A percentile compares a stretch with the other conserved stretches of the same genome.
Conservation (phyloP, 92 coral and sea anemone species). For the Heliopora coerulea region DNA sequence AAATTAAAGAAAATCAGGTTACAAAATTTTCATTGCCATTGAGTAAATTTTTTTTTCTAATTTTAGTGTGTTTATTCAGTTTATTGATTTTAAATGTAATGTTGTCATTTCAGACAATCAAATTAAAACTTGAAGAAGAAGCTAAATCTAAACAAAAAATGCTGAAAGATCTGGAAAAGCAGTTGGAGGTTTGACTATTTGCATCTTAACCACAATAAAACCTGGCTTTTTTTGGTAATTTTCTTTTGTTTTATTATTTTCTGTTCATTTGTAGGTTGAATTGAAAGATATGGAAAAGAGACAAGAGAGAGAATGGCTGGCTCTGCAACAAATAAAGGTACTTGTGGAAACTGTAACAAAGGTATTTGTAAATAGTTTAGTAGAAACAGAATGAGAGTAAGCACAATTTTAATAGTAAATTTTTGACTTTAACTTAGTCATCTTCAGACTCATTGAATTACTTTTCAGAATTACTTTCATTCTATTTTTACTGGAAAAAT, state of each 20-base stretch:
- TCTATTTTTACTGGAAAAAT: too few species aligned
- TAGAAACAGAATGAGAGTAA: too few species aligned
- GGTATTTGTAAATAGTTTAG: too few species aligned
- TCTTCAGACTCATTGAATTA: too few species aligned
- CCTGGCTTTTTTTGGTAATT: too few species aligned
- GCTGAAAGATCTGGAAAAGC: conserved; percentile 14
- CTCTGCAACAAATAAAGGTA: conserved; percentile 64
- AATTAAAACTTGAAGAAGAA: conserved; percentile 22
- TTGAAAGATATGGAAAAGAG: conserved; percentile 71
- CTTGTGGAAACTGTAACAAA: not conserved
- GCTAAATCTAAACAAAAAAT: not conserved
- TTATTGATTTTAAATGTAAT: not conserved
- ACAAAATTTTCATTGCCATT: not conserved
- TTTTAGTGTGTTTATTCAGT: not conserved
- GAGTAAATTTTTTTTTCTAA: not conserved
- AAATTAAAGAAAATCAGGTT: conserved; percentile 69
- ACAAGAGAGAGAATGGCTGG: conserved; percentile 59
- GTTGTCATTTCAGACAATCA: conserved; percentile 6
- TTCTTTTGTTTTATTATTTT: too few species aligned
- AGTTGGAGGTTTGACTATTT: conserved; percentile 21
- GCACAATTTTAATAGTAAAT: too few species aligned
- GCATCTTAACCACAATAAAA: not conserved
- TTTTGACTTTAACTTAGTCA: too few species aligned
- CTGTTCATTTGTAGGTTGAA: conserved; percentile 51
- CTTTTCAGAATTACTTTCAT: too few species aligned